A percentile compares a stretch with the other conserved stretches of the same genome.
Evolutionary conservation across 1,140 invertebrate species (phyloP).

Genomic region (Antheraea mylitta): DNA sequence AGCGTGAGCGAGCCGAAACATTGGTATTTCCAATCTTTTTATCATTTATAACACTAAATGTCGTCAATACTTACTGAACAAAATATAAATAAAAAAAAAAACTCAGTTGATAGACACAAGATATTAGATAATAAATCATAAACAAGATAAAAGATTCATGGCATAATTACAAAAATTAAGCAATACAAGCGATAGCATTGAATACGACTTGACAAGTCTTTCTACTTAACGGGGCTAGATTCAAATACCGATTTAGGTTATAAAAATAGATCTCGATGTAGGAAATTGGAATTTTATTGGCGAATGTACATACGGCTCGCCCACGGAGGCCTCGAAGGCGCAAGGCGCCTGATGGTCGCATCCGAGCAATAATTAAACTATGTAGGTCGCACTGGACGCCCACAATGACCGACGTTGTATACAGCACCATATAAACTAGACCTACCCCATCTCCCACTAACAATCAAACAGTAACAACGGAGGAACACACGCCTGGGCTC

Average conservation of each 20-base stretch:
- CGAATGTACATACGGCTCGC: slow-evolving; percentile 32
- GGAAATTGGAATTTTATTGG: slow-evolving; percentile 10
- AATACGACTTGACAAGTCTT: neutral
- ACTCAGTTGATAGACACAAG: too few relatives aligned
- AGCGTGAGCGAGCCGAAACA: too few relatives aligned
- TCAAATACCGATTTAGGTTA: neutral
- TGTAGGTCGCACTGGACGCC: slow-evolving; percentile 62
- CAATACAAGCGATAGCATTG: neutral
- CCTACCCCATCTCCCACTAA: slow-evolving; percentile 34
- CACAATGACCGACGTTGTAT: slow-evolving; percentile 50
- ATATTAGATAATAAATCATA: too few relatives aligned
- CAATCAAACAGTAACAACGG: slow-evolving; percentile 24
- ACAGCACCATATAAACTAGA: slow-evolving; percentile 33
- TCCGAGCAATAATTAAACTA: slow-evolving; percentile 67
- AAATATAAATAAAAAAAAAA: too few relatives aligned
- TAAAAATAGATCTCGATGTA: slow-evolving; percentile 5
- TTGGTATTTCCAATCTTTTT: too few relatives aligned
- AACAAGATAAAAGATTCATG: too few relatives aligned
- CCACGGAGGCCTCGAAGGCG: slow-evolving; percentile 58
- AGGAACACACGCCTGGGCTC: slow-evolving; percentile 31
- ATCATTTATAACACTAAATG: too few relatives aligned
- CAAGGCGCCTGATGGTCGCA: slow-evolving; percentile 61
- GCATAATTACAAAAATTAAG: neutral
- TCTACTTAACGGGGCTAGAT: neutral
- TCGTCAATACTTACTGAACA: too few relatives aligned